These are phyloP conservation scores for Parnassius smintheus DNA, from an alignment of 2,888 invertebrate species.

Conservation along the genomic window DNA sequence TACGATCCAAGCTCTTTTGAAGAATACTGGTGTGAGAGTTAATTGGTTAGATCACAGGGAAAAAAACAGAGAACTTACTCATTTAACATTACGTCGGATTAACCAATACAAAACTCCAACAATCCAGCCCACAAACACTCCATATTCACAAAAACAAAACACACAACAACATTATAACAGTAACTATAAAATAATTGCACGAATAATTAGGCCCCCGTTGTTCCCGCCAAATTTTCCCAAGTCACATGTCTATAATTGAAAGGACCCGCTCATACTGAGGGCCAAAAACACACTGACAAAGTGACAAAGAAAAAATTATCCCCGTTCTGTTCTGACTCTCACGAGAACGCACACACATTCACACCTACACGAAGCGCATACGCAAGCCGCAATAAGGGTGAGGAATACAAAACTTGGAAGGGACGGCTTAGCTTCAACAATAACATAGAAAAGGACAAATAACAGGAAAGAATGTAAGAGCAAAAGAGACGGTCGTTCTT, in stretches of 20 bases:
- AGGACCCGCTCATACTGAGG: slow-evolving; percentile 51
- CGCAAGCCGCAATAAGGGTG: slow-evolving; percentile 68
- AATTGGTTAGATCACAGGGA: not conserved
- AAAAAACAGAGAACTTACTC: slow-evolving; percentile 50
- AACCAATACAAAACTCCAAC: slow-evolving; percentile 46
- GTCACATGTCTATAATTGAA: slow-evolving; percentile 45
- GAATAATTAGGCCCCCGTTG: slow-evolving; percentile 54
- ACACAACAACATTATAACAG: slow-evolving; percentile 34
- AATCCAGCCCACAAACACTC: slow-evolving; percentile 41
- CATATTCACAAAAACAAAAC: slow-evolving; percentile 47
- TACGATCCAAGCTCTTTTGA: no score
- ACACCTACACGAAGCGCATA: slow-evolving; percentile 59
- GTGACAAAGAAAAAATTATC: slow-evolving; percentile 46
- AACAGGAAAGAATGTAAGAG: slow-evolving; percentile 34
- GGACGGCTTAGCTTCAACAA: slow-evolving; percentile 46
- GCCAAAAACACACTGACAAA: slow-evolving; percentile 51
- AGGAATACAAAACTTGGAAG: slow-evolving; percentile 64
- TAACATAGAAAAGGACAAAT: slow-evolving; percentile 50
- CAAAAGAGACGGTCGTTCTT: slow-evolving; percentile 58
- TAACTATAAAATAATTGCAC: slow-evolving; percentile 37
- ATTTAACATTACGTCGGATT: slow-evolving; percentile 68
- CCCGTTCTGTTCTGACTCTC: slow-evolving; percentile 37
- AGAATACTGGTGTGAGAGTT: not conserved
- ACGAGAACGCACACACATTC: slow-evolving; percentile 40
- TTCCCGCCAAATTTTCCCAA: slow-evolving; percentile 65